Base-by-base conservation (phyloP, 2,797 vertebrate genomes). In the Orientallactaga sibirica region DNA sequence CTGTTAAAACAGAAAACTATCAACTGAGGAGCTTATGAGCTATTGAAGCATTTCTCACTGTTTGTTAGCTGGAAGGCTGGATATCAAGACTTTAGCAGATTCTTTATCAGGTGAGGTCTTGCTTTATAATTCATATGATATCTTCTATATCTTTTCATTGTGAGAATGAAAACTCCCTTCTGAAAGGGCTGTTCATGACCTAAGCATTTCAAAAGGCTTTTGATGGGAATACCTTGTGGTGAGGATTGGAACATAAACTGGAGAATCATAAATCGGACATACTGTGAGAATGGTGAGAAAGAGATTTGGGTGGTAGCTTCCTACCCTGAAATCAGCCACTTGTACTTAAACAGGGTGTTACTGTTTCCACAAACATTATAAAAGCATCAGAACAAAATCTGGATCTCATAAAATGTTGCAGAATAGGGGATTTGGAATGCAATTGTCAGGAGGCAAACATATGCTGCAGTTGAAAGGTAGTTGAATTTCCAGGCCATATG, bases 401-500 rank as follows among this genome's bases (percentile, higher is more conserved):
- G 8, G 48, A 52, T 78, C 64, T 94, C 62, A 2, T 33, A 61
- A 91, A 64, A 95, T 5, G 24, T 19, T 55, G 22, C 33, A 81
- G 25, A 86, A 37, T 25, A 62, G 66, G 29, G 66, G 7, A 22
- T 82, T 77, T 86, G 67, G 77, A 70, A 84, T 66, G 7, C 14
- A 88, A 37, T 48, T 82, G 22, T 27, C 87, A 84, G 91, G 61
- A 93, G n/a, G 29, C 16, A 88, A 86, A 61, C 2, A 12, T 19
- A 71, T 3, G 11, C 71, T 58, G 2, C 19, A 14, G 3, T 55
- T 88, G 93, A 94, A 94, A 92, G 61, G 9, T 62, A 74, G 41
- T 41, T 92, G 73, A 67, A 90, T 90, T 90, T 95, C 86, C 58
- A 71, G 78, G 27, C 76, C 14, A 6, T n/a, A 66, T 27, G 37